These are phyloP conservation scores for Crocidura indochinensis DNA, from an alignment of 2,797 vertebrate species.

Conservation along the genomic window DNA sequence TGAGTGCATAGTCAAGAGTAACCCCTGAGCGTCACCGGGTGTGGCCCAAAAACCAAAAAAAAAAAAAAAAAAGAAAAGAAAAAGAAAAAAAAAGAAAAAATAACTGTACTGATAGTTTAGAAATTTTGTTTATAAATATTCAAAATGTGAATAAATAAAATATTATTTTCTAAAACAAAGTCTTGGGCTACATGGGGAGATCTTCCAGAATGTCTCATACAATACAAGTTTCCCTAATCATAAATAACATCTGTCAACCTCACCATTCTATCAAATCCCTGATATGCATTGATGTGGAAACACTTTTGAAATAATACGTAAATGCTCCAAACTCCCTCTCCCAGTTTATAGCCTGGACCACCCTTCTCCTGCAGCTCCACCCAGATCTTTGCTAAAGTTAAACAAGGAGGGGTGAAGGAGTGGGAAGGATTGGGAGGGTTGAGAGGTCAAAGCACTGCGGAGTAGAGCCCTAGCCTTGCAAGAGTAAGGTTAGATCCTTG, in stretches of 20 bases:
- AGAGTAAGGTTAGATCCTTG: too few species aligned
- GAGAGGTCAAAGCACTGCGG: too few species aligned
- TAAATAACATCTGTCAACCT: background rate
- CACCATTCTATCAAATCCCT: background rate
- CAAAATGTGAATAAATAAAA: slow-evolving; percentile 7
- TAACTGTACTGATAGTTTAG: background rate
- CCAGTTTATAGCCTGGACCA: background rate
- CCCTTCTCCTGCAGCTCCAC: background rate
- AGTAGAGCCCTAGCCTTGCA: too few species aligned
- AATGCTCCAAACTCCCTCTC: background rate
- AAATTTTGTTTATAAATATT: slow-evolving; percentile 9
- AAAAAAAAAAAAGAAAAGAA: background rate
- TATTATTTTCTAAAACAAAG: background rate
- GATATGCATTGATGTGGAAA: background rate
- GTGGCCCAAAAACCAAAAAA: background rate
- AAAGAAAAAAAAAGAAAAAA: background rate
- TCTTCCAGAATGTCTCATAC: background rate
- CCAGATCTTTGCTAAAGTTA: background rate
- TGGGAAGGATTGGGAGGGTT: too few species aligned
- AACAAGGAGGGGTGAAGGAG: background rate
- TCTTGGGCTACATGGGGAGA: background rate
- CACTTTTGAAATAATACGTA: background rate
- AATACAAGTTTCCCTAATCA: background rate
- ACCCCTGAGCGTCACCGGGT: too few species aligned
- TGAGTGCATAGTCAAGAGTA: too few species aligned